These are phyloP conservation scores for Channa argus DNA, from an alignment of 2,113 vertebrate species.

Conservation along the genomic window DNA sequence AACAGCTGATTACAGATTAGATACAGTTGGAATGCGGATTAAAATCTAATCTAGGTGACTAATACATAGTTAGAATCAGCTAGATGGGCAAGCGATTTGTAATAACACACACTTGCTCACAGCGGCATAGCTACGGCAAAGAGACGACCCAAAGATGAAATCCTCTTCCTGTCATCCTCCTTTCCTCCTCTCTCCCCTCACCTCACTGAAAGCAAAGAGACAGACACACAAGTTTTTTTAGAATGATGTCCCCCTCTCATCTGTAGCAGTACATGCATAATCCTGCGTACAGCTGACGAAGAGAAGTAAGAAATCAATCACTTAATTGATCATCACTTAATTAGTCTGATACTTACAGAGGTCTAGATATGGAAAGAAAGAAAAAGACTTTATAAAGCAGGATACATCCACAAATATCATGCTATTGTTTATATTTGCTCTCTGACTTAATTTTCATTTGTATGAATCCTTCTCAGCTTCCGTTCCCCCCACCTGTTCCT, in stretches of 20 bases:
- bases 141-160: constrained; percentile 57
- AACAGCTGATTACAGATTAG: constrained; percentile 16
- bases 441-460: constrained; percentile 19
- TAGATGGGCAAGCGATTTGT: no score
- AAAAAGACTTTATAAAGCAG: neutral
- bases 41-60: constrained; percentile 14
- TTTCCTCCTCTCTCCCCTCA: constrained; percentile 32
- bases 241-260: neutral
- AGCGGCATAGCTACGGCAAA: neutral
- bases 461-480: constrained; percentile 38
- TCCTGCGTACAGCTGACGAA: constrained; percentile 25
- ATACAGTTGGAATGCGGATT: constrained; percentile 4
- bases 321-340: constrained; percentile 45
- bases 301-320: constrained; percentile 36
- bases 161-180: constrained; percentile 45
- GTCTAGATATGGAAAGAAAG: no score
- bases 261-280: neutral
- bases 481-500: constrained; percentile 7
- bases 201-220: constrained; percentile 2
- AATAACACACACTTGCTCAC: no score
- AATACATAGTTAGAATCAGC: neutral
- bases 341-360: neutral
- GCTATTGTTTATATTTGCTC: neutral
- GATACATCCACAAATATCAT: neutral
- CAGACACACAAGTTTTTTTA: neutral